Evolutionary conservation across 2,113 vertebrate species (phyloP), one percentile per base, ranked within the genome.

Genomic region (Mugil cephalus): DNA sequence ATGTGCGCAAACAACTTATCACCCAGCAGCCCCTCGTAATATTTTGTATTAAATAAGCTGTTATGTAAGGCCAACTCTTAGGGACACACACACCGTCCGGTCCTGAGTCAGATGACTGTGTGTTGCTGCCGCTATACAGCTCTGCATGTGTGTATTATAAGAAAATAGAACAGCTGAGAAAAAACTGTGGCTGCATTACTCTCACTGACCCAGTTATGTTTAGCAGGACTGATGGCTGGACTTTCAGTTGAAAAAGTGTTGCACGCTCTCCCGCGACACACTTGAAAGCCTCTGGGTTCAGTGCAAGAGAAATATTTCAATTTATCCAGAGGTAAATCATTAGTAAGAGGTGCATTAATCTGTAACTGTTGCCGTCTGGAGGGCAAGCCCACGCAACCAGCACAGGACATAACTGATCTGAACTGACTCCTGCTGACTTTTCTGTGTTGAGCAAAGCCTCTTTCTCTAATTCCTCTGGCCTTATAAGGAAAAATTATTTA

Each of bases 261-360:
- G 17, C 48, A 36, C 10, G 10, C 11, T 30, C 45, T 34, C 36
- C 8, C 18, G 13, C 51, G 43, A 13, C 7, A 60, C 17, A 24
- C 12, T n/a, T 30, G 24, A 30, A 30, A 3, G 24, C 24, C n/a
- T 30, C 24, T 3, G 24, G 24, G 24, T 30, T 30, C 6, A 10
- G 18, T 38, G 50, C 7, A n/a, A 40, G 10, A 12, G 11, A 67
- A 24, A 52, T 3, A 19, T 51, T 40, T 50, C 47, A 56, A 8
- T 47, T 80, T 46, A 59, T 43, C 42, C 6, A 0, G 38, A 10
- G 47, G 89, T 93, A 12, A 92, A 89, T 91, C 69, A 93, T 91
- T 93, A 59, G n/a, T 65, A 61, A 79, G 43, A 15, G 61, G 55
- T 51, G 68, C 24, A 86, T 91, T 87, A 92, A 91, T 88, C 72